Base-by-base conservation (phyloP, 1,140 invertebrate genomes). In the Drosophila subobscura region DNA sequence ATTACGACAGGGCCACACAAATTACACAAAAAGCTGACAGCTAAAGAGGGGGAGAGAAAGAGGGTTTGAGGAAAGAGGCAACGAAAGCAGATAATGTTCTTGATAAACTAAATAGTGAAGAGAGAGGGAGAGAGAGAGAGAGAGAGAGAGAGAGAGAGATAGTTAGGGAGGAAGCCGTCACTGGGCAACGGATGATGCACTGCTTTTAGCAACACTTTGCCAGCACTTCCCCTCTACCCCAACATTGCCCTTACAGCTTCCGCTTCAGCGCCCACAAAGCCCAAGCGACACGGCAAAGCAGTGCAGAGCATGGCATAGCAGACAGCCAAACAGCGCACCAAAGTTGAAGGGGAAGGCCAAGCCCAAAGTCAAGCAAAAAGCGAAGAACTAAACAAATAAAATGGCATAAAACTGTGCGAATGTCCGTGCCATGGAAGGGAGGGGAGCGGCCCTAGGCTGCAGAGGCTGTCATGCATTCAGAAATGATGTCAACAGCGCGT, bases 351-450 rank as follows among this genome's bases (percentile, higher is more conserved):
- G 65, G 51, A 64, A 77, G 57, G 54, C 57, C 53, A 61, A 44
- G 60, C 49, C 58, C 50, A 54, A 50, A 74, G 72, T n/a, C 33
- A 63, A 29, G 63, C 14, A 60, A 47, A 46, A 54, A 27, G 41
- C 12, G 4, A 40, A 72, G 42, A 85, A 68, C 79, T 76, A 85
- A 79, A 73, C 77, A 84, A 84, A 85, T 84, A 85, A 77, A 76
- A 76, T 52, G 65, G 25, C 77, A 64, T 61, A 52, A 60, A 64
- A 42, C 51, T 56, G 54, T 27, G 40, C 50, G 57, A 56, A 53
- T 54, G 49, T 45, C 25, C 20, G 20, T 25, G 61, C 16, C 23
- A 41, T 5, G 6, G 25, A n/a, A n/a, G 29, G 3, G 27, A 6
- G 16, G 16, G 33, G 45, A 14, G 14, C 16, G 40, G 6, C 23